Evolutionary conservation across 2,888 invertebrate species (phyloP), one percentile per base, ranked within the genome.

Genomic region (Muscina levida): DNA sequence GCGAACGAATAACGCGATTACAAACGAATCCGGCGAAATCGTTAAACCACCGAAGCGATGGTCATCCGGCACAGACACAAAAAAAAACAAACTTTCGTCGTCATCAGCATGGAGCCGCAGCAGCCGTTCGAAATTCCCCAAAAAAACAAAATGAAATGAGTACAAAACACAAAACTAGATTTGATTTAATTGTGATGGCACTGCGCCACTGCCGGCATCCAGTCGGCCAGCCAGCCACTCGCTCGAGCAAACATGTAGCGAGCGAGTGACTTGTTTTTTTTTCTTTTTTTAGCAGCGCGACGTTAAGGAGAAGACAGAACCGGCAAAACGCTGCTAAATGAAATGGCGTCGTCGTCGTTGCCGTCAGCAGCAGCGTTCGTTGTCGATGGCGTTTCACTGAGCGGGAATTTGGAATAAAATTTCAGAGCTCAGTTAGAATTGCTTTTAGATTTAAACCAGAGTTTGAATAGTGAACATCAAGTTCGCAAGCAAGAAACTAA

Each of bases 391-490:
- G 82, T 79, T 85, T 31, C 31, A 8, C 8, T 31, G 31, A 31
- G 31, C 31, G 31, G 3, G 31, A 31, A 31, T 5, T 84, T 77
- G 80, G 82, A 85, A 89, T 89, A 89, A 87, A 89, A 88, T 85
- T 86, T 87, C 85, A 85, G 84, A 85, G 84, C 85, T 85, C 85
- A 84, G 82, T 87, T 86, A 87, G 87, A 87, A 86, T 31, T 85
- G 84, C 82, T 87, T 85, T 90, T 87, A 89, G 88, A 90, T 87
- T 87, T 87, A 87, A 86, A 83, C 86, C 83, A 85, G 84, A 86
- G 83, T 84, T 88, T 85, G 85, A 85, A 85, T 79, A 81, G 89
- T 84, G 83, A 86, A 88, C 85, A 87, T 83, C 83, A 77, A 80
- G 13, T 5, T 17, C 56, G 56, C 68, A 77, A 59, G 53, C 24